Percentiles rank a stretch among this genome's conserved stretches.
These are phyloP conservation scores for Scolopax rusticola DNA, from an alignment of 2,797 vertebrate species.

Conservation along the genomic window DNA sequence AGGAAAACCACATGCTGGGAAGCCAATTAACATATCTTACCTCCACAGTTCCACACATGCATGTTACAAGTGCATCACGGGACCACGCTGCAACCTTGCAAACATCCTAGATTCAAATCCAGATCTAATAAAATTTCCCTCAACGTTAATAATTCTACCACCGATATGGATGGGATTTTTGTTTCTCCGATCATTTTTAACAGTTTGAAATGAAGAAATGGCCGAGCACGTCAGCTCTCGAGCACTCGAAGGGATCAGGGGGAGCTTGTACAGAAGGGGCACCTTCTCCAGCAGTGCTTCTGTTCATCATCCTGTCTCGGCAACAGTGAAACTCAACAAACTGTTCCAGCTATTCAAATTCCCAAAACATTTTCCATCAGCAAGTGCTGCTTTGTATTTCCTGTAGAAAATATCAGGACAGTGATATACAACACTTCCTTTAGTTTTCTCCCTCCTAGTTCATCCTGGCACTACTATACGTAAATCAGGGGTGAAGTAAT, in stretches of 20 bases:
- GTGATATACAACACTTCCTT: neutral
- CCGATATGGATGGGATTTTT: neutral
- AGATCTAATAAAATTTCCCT: neutral
- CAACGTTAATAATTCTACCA: neutral
- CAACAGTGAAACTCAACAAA: neutral
- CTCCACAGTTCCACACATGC: neutral
- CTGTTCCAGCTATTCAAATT: neutral
- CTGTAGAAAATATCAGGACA: neutral
- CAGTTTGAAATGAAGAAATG: neutral
- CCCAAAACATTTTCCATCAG: neutral
- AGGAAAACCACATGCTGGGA: constrained; percentile 15
- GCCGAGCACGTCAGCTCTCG: neutral
- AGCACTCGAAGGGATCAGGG: neutral
- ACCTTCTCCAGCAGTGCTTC: neutral
- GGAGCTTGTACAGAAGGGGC: neutral
- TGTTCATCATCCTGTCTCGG: neutral
- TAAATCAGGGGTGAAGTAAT: neutral
- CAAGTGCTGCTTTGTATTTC: neutral
- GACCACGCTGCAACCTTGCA: neutral
- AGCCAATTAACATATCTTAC: constrained; percentile 65
- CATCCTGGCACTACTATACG: neutral
- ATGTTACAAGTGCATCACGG: neutral
- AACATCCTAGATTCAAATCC: neutral
- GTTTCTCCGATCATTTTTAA: neutral
- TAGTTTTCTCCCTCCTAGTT: neutral